A percentile compares a stretch with the other conserved stretches of the same genome.
phyloP scores from a whole-genome alignment of 2,888 invertebrate species.

The Drosophila aldrichi region DNA sequence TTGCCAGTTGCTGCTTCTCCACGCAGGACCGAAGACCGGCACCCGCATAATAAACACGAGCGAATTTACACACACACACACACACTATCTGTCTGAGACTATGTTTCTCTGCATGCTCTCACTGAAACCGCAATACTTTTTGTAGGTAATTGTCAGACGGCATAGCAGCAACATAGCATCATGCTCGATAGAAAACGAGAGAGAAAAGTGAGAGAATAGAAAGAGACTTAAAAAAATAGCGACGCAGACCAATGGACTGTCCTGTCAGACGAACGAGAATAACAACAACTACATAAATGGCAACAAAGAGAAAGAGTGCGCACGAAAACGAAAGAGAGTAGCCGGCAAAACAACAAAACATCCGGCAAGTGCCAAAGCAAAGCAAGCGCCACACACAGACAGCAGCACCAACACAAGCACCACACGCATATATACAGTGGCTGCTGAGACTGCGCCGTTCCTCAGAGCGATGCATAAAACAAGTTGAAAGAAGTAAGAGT shows the following conservation, averaged over 20 bases:
- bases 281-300: constrained; percentile 1
- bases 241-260: constrained; percentile 24
- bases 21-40: constrained; percentile 34
- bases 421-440: constrained; percentile 19
- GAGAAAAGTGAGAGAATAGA: neutral
- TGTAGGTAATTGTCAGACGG: neutral
- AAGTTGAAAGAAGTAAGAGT: constrained; percentile 3
- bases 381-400: constrained; percentile 74
- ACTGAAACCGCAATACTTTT: constrained; percentile 40
- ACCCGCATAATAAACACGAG: constrained; percentile 73
- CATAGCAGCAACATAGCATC: constrained; percentile 12
- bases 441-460: constrained; percentile 39
- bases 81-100: neutral
- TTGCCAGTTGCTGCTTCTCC: constrained; percentile 32
- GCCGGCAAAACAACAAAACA: constrained; percentile 64
- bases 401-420: constrained; percentile 19
- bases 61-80: constrained; percentile 17
- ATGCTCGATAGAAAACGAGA: neutral
- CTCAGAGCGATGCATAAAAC: constrained; percentile 26
- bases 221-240: neutral
- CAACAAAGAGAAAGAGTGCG: constrained; percentile 10
- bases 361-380: constrained; percentile 72
- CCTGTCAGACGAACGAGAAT: constrained; percentile 21
- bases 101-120: constrained; percentile 13
- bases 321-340: constrained; percentile 11